phyloP scores from a whole-genome alignment of 2,113 vertebrate genomes.

The Eublepharis macularius region DNA sequence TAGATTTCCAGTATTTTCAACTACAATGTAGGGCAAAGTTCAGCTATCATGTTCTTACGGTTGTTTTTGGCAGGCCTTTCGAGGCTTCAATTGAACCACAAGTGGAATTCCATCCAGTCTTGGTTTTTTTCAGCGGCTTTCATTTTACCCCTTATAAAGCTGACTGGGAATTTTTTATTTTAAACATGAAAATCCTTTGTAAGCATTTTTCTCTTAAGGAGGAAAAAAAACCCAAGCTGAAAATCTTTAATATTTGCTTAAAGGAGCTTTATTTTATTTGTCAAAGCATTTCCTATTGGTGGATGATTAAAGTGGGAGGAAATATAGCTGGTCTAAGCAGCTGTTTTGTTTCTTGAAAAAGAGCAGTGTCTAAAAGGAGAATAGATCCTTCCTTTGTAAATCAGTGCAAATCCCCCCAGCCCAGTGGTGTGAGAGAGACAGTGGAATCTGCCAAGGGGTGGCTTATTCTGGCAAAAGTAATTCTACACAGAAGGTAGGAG shows the following conservation, averaged over 20 bases:
- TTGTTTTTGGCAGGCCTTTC: conserved; percentile 49
- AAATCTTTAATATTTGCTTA: too few relatives aligned
- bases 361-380: background rate
- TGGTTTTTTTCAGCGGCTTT: conserved; percentile 17
- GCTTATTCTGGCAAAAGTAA: too few relatives aligned
- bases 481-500: too few relatives aligned
- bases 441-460: too few relatives aligned
- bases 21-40: conserved; percentile 70
- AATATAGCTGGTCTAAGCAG: background rate
- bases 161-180: background rate
- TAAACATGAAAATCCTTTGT: background rate
- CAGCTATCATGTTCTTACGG: conserved; percentile 18
- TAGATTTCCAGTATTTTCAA: conserved; percentile 32
- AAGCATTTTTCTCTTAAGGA: background rate
- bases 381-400: background rate
- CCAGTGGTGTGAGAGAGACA: too few relatives aligned
- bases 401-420: background rate
- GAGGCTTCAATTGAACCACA: conserved; percentile 42
- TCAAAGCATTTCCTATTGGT: background rate
- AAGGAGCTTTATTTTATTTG: background rate
- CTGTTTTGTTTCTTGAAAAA: background rate
- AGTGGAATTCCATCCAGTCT: conserved; percentile 25
- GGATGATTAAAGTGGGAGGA: background rate
- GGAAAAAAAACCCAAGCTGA: too few relatives aligned
- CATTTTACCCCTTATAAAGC: conserved; percentile 6